Conservation (phyloP, 2,113 vertebrate species). For the Seriola quinqueradiata region DNA sequence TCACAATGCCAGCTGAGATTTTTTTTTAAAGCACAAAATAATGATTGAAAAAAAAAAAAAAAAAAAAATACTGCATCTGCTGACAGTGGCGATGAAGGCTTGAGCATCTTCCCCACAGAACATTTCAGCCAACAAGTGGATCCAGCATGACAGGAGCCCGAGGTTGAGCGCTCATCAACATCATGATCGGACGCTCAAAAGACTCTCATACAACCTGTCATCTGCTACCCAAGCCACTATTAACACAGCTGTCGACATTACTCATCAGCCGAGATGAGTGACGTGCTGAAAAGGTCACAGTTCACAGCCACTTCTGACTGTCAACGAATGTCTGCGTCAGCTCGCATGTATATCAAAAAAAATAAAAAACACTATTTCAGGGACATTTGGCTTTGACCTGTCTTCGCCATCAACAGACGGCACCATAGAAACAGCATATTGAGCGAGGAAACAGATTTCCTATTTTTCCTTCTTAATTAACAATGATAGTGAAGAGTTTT, state of each 20-base stretch:
- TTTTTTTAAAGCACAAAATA: neutral
- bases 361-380: neutral
- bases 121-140: conserved; percentile 46
- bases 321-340: conserved; percentile 32
- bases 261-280: conserved; percentile 58
- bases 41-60: neutral
- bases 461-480: too few relatives aligned
- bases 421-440: neutral
- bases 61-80: neutral
- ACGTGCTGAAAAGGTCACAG: conserved; percentile 58
- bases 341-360: neutral
- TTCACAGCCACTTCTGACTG: conserved; percentile 54
- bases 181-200: conserved; percentile 45
- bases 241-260: conserved; percentile 59
- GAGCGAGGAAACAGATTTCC: too few relatives aligned
- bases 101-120: neutral
- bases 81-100: neutral
- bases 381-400: neutral
- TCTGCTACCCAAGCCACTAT: conserved; percentile 57
- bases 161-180: conserved; percentile 55
- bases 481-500: too few relatives aligned
- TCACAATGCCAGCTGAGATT: neutral
- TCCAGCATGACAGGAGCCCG: conserved; percentile 66
- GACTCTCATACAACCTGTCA: conserved; percentile 67
- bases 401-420: neutral